Conservation (phyloP, 2,888 invertebrate genomes). For the Acanthopleura granulata region DNA sequence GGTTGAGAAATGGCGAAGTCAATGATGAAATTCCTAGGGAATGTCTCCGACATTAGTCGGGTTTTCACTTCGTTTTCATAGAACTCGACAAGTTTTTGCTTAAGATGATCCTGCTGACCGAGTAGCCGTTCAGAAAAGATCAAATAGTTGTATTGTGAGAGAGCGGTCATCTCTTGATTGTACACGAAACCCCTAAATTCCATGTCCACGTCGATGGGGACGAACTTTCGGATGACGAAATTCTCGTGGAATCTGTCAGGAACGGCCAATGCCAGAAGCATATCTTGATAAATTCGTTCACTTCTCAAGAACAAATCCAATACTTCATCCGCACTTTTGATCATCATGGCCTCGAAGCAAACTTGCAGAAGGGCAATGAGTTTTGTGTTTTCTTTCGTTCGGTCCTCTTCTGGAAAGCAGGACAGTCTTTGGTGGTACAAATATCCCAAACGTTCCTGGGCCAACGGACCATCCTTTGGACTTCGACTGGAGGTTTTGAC, state of each 20-base stretch:
- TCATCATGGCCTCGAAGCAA: constrained; percentile 45
- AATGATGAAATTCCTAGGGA: constrained; percentile 46
- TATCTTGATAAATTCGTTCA: constrained; percentile 57
- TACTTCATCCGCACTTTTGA: constrained; percentile 44
- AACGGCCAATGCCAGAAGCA: constrained; percentile 50
- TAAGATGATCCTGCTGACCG: constrained; percentile 34
- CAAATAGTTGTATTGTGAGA: constrained; percentile 59
- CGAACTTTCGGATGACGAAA: constrained; percentile 53
- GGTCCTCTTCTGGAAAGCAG: constrained; percentile 27
- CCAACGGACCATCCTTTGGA: constrained; percentile 57
- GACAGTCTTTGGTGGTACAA: constrained; percentile 39
- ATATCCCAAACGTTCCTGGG: constrained; percentile 42
- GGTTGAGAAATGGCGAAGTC: constrained; percentile 55
- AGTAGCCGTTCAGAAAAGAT: constrained; percentile 46
- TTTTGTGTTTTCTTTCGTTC: constrained; percentile 46
- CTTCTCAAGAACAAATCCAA: constrained; percentile 54
- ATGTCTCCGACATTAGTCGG: constrained; percentile 35
- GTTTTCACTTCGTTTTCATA: constrained; percentile 38
- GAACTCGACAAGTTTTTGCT: constrained; percentile 36
- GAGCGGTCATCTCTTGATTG: constrained; percentile 39
- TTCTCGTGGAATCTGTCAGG: constrained; percentile 46
- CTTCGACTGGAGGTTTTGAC: constrained; percentile 58
- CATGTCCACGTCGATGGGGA: constrained; percentile 57
- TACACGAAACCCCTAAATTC: constrained; percentile 59
- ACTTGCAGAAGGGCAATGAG: constrained; percentile 51